phyloP scores from a whole-genome alignment of 2,113 vertebrate species.

The Taurulus bubalis region DNA sequence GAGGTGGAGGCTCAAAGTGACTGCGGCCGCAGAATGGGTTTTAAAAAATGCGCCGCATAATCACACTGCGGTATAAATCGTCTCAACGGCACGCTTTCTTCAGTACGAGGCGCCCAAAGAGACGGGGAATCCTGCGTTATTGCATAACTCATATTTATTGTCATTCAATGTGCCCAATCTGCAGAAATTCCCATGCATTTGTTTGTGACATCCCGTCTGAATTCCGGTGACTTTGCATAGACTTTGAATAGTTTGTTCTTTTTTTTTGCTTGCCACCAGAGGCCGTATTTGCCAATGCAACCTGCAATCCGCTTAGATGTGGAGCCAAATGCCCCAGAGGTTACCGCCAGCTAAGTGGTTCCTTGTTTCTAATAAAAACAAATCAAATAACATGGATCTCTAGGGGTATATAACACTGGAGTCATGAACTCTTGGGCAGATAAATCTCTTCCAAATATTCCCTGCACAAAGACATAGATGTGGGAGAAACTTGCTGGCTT shows the following conservation, averaged over 20 bases:
- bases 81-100: constrained; percentile 9
- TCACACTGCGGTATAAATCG: constrained; percentile 30
- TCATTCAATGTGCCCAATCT: constrained; percentile 26
- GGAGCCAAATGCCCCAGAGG: constrained; percentile 69
- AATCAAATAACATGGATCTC: constrained; percentile 74
- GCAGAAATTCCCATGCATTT: constrained; percentile 13
- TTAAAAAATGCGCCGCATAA: constrained; percentile 35
- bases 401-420: constrained; percentile 61
- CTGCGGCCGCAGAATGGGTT: constrained; percentile 6
- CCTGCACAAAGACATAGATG: constrained; percentile 46
- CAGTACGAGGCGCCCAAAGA: not conserved
- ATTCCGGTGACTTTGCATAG: constrained; percentile 30
- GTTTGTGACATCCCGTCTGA: constrained; percentile 46
- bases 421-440: constrained; percentile 67
- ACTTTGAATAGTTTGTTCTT: too few relatives aligned
- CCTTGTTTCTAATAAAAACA: constrained; percentile 78
- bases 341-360: constrained; percentile 74
- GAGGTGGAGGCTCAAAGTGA: constrained; percentile 1
- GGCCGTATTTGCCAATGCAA: constrained; percentile 49
- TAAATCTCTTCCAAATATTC: constrained; percentile 59
- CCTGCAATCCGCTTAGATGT: constrained; percentile 65
- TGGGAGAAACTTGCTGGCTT: constrained; percentile 55
- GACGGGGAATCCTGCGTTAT: constrained; percentile 3
- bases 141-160: constrained; percentile 7
- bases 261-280: constrained; percentile 44